These are phyloP conservation scores for Platycheirus albimanus DNA, from an alignment of 2,888 invertebrate species.

Conservation along the genomic window DNA sequence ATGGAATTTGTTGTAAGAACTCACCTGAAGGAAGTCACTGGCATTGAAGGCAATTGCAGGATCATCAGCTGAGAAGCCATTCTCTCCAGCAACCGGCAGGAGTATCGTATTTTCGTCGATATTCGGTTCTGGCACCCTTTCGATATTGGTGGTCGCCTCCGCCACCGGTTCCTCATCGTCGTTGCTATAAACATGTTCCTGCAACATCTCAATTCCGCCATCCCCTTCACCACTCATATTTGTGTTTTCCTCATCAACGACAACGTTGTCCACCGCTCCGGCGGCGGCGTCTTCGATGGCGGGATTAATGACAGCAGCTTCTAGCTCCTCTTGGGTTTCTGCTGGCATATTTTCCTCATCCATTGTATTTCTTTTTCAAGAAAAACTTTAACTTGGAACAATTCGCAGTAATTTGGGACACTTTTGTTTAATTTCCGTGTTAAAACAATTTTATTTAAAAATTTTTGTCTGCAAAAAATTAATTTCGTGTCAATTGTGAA, in stretches of 20 bases:
- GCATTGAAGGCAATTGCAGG: slow-evolving; percentile 54
- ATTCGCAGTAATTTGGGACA: not conserved
- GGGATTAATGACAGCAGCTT: not conserved
- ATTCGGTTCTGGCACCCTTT: slow-evolving; percentile 60
- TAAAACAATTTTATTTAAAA: slow-evolving; percentile 42
- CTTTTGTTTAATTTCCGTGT: slow-evolving; percentile 1
- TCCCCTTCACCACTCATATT: slow-evolving; percentile 36
- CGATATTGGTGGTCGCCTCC: slow-evolving; percentile 18
- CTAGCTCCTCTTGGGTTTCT: not conserved
- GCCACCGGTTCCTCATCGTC: slow-evolving; percentile 43
- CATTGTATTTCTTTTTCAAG: slow-evolving; percentile 22
- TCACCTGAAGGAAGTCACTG: slow-evolving; percentile 66
- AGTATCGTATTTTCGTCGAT: slow-evolving; percentile 67
- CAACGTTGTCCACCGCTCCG: not conserved
- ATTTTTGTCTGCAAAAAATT: slow-evolving; percentile 35
- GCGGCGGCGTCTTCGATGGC: slow-evolving; percentile 7
- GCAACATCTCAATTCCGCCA: slow-evolving; percentile 60
- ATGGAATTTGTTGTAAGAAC: not conserved
- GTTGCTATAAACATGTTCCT: slow-evolving; percentile 59
- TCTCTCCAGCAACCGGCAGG: slow-evolving; percentile 57
- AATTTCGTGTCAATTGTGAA: slow-evolving; percentile 69
- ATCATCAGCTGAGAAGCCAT: slow-evolving; percentile 61
- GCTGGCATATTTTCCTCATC: slow-evolving; percentile 33
- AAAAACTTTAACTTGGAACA: not conserved
- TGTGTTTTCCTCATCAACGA: slow-evolving; percentile 44